phyloP scores from a whole-genome alignment of 2,113 vertebrate species.

The Raja brachyura region DNA sequence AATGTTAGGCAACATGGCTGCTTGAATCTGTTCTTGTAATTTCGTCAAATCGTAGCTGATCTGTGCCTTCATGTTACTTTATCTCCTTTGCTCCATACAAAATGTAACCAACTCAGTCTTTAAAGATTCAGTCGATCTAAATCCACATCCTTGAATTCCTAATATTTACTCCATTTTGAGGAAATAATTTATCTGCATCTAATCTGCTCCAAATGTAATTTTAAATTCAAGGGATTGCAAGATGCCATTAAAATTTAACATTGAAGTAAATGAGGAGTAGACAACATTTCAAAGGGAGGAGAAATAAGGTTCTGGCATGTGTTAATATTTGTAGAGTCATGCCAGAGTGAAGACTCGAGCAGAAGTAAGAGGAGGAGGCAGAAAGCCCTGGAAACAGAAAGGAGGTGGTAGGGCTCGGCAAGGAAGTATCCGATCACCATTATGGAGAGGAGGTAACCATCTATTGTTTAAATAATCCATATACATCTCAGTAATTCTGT shows the following conservation, averaged over 20 bases:
- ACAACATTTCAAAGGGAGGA: not conserved
- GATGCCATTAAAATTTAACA: not conserved
- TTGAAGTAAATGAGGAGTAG: not conserved
- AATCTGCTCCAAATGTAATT: not conserved
- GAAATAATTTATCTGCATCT: not conserved
- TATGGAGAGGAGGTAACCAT: constrained; percentile 75
- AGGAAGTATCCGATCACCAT: constrained; percentile 75
- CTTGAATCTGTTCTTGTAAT: too few relatives aligned
- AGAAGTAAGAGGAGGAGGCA: constrained; percentile 76
- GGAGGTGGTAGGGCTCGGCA: constrained; percentile 71
- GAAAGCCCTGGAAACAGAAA: constrained; percentile 80
- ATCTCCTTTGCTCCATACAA: not conserved
- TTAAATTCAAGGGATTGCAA: not conserved
- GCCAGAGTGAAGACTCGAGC: constrained; percentile 72
- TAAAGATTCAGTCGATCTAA: not conserved
- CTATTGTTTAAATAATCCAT: not conserved
- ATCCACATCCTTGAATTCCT: not conserved
- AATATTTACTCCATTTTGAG: not conserved
- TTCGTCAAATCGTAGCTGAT: not conserved
- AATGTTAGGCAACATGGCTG: not conserved
- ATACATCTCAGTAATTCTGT: not conserved
- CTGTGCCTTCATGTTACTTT: not conserved
- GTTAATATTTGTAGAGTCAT: constrained; percentile 59
- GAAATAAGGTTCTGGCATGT: not conserved
- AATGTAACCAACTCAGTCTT: not conserved